phyloP scores from a whole-genome alignment of 1,140 invertebrate species.

The Lepidurus arcticus region DNA sequence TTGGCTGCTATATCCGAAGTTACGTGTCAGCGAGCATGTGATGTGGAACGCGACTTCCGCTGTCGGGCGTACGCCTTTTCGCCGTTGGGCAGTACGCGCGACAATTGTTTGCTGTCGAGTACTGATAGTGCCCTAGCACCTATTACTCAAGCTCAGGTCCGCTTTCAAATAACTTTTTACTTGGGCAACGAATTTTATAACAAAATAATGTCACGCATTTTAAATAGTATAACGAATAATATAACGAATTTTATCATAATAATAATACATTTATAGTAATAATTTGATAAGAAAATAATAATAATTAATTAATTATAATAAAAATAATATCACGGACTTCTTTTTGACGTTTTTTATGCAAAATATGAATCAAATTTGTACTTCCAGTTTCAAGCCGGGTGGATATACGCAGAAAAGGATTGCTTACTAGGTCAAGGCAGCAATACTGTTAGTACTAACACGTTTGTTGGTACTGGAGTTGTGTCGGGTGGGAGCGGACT shows the following conservation, averaged over 20 bases:
- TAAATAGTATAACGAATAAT: too few species aligned
- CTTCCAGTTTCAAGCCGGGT: slow-evolving; percentile 41
- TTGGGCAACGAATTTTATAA: too few species aligned
- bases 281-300: too few species aligned
- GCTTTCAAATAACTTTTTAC: slow-evolving; percentile 42
- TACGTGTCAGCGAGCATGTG: slow-evolving; percentile 48
- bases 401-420: slow-evolving; percentile 46
- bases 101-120: slow-evolving; percentile 26
- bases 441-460: neutral
- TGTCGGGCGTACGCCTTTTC: slow-evolving; percentile 51
- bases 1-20: slow-evolving; percentile 44
- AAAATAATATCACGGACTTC: too few species aligned
- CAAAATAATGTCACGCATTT: too few species aligned
- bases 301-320: too few species aligned
- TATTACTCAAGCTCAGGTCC: slow-evolving; percentile 44
- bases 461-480: neutral
- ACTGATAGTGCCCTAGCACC: slow-evolving; percentile 37
- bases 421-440: slow-evolving; percentile 37
- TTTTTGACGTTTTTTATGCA: too few species aligned
- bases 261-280: too few species aligned
- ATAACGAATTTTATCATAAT: too few species aligned
- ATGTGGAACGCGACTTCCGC: slow-evolving; percentile 48
- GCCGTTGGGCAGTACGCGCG: slow-evolving; percentile 42
- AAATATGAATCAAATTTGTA: slow-evolving; percentile 25
- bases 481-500: too few species aligned